Evolutionary conservation across 2,797 vertebrate species (phyloP).

Genomic region (Pristis pectinata): DNA sequence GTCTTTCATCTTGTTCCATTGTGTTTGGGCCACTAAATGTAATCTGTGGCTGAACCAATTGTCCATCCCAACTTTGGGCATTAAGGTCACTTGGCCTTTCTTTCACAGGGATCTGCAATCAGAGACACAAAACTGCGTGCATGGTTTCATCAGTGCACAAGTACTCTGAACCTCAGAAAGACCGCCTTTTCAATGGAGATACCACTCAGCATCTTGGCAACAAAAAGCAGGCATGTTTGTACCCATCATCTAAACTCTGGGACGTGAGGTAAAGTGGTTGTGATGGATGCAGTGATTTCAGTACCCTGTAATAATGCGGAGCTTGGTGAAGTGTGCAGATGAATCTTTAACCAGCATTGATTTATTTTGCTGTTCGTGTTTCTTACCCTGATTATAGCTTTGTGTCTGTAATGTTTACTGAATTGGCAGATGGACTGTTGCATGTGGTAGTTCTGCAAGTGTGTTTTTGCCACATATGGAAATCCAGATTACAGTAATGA

Average conservation of each 20-base stretch:
- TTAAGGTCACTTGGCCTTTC: background rate
- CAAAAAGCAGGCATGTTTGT: background rate
- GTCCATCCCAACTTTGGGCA: background rate
- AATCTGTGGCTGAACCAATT: background rate
- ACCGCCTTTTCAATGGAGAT: background rate
- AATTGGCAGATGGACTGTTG: background rate
- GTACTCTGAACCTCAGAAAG: background rate
- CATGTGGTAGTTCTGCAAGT: too few relatives aligned
- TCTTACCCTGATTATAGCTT: background rate
- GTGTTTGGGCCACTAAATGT: background rate
- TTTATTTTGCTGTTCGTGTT: background rate
- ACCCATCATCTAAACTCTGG: background rate
- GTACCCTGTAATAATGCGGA: background rate
- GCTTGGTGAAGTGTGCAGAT: background rate
- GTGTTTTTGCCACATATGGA: background rate
- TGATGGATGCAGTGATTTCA: background rate
- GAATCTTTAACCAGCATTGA: constrained; percentile 9
- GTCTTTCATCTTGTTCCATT: background rate
- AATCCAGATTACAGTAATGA: background rate
- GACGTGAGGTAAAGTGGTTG: background rate
- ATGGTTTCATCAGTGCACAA: background rate
- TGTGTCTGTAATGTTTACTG: background rate
- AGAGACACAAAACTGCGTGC: background rate
- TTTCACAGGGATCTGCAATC: too few relatives aligned
- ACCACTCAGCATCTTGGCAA: background rate